Evolutionary conservation across 2,797 vertebrate species (phyloP).

Genomic region (Arctocebus calabarensis): DNA sequence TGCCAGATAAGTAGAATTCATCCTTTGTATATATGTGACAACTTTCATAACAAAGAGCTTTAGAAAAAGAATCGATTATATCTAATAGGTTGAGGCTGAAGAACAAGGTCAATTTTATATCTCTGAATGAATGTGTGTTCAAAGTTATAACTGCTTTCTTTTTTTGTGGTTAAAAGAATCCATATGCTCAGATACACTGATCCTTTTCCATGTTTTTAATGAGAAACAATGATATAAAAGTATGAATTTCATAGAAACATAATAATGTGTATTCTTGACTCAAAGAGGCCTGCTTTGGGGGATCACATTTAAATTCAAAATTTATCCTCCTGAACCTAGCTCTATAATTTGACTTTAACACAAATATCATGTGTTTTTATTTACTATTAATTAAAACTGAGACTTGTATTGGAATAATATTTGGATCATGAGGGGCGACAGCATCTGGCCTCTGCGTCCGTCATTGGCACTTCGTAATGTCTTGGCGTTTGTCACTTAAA

Average conservation of each 20-base stretch:
- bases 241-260: constrained; percentile 69
- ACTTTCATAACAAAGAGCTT: not conserved
- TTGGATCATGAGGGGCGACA: not conserved
- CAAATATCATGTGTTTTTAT: constrained; percentile 39
- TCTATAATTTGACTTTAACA: constrained; percentile 61
- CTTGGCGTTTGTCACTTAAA: constrained; percentile 54
- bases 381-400: constrained; percentile 53
- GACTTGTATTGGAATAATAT: constrained; percentile 26
- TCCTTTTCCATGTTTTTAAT: constrained; percentile 58
- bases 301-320: constrained; percentile 68
- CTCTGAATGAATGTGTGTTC: constrained; percentile 25
- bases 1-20: not conserved
- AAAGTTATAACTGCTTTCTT: not conserved
- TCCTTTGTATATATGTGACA: constrained; percentile 4
- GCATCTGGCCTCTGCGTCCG: not conserved
- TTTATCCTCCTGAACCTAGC: constrained; percentile 62
- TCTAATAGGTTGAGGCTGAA: not conserved
- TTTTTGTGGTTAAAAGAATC: constrained; percentile 59
- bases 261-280: constrained; percentile 29
- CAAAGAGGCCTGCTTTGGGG: constrained; percentile 72
- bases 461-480: not conserved
- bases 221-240: constrained; percentile 69
- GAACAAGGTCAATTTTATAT: constrained; percentile 18
- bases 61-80: constrained; percentile 3
- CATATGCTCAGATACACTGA: not conserved